Evolutionary conservation across 2,888 invertebrate genomes (phyloP).

Genomic region (Drosophila multiciliata): DNA sequence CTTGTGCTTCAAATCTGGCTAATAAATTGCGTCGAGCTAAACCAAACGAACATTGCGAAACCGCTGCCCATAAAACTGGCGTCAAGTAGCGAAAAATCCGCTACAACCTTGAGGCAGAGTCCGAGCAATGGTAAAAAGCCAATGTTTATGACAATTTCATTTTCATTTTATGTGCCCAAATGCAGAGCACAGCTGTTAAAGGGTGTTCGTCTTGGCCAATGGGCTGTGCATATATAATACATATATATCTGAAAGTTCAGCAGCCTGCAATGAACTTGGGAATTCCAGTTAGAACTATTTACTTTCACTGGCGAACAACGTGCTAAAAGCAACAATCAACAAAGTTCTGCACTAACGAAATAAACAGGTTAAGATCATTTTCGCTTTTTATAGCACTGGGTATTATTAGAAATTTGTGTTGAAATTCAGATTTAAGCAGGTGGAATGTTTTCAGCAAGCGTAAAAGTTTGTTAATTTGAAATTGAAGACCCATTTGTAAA

Average conservation of each 20-base stretch:
- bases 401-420: background rate
- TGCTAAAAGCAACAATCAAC: conserved; percentile 1
- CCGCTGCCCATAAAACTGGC: conserved; percentile 49
- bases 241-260: background rate
- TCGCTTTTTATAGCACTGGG: background rate
- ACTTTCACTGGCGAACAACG: background rate
- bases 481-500: background rate
- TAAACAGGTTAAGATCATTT: background rate
- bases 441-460: background rate
- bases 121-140: conserved; percentile 56
- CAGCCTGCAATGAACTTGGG: background rate
- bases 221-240: background rate
- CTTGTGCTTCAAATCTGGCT: conserved; percentile 64
- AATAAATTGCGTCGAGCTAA: conserved; percentile 63
- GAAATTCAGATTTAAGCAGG: background rate
- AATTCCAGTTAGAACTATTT: conserved; percentile 2
- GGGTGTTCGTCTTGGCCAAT: background rate
- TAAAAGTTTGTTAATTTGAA: background rate
- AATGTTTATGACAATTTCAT: conserved; percentile 58
- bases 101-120: conserved; percentile 55
- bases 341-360: background rate
- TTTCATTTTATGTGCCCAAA: conserved; percentile 26
- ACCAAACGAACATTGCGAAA: conserved; percentile 57
- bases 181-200: background rate
- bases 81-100: conserved; percentile 37